Evolutionary conservation across 2,888 invertebrate genomes (phyloP), one percentile per base, ranked within the genome.

Genomic region (Drosophila buzzatii): DNA sequence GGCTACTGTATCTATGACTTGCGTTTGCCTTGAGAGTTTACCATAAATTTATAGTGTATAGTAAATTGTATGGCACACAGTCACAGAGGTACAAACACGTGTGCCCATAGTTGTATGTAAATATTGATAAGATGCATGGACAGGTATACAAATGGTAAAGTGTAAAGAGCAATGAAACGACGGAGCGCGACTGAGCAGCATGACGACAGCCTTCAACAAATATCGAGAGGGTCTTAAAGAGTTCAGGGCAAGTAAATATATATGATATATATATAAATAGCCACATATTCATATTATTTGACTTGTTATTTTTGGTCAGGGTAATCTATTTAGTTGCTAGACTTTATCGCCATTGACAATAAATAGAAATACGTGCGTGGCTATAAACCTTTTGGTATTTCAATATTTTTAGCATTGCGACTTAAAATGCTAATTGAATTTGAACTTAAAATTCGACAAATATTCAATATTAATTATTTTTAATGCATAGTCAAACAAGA

Each of bases 391-490:
- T 6, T 41, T 27, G 23, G 41, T 55, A 55, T 41, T 37, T 55
- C 35, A 27, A 45, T 86, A 83, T 81, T 76, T 81, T 81, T 68
- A 89, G 63, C 70, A 56, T 42, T 44, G 23, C 37, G 63, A 45
- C 81, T 75, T 68, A 61, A 67, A 79, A 87, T 88, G 85, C 89
- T 89, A 85, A 85, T 85, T 81, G 76, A 79, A 89, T 61, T 83
- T 88, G 66, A 78, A 59, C 55, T 55, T 18, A 45, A 70, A 78
- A 73, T 70, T 64, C 69, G 70, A 73, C 66, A 42, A 52, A 79
- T 73, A 81, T 78, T 78, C 58, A 49, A 62, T 65, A 66, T 75
- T 80, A 82, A 85, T 82, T 78, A 80, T 76, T 44, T 71, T 81
- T 85, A 89, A 85, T 80, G 73, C 85, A 74, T 70, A 80, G 41